A percentile compares a stretch with the other conserved stretches of the same genome.
These are phyloP conservation scores for Myxocyprinus asiaticus DNA, from an alignment of 2,113 vertebrate genomes.

Conservation along the genomic window DNA sequence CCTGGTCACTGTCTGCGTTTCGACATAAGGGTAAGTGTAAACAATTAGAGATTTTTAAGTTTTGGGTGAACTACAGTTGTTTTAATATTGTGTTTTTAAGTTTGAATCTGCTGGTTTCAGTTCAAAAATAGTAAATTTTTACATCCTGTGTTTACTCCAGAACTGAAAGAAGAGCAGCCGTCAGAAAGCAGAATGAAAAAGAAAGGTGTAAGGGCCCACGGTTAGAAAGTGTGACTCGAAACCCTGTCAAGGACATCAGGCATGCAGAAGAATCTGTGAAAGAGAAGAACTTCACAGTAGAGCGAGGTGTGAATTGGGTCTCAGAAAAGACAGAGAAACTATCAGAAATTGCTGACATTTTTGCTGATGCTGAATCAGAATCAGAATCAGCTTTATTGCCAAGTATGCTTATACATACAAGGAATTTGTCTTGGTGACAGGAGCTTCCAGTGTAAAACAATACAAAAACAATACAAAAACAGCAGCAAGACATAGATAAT, in stretches of 20 bases:
- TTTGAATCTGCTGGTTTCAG: background rate
- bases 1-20: too few relatives aligned
- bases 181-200: conserved; percentile 11
- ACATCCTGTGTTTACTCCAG: conserved; percentile 29
- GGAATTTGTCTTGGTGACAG: too few relatives aligned
- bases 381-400: too few relatives aligned
- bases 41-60: too few relatives aligned
- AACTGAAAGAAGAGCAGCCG: conserved; percentile 31
- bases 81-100: too few relatives aligned
- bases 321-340: conserved; percentile 57
- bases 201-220: conserved; percentile 26
- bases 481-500: too few relatives aligned
- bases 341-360: conserved; percentile 64
- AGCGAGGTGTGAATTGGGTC: conserved; percentile 24
- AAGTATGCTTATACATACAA: too few relatives aligned
- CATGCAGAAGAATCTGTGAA: background rate
- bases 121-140: background rate
- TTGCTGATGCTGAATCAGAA: conserved; percentile 67
- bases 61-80: too few relatives aligned
- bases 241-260: conserved; percentile 34
- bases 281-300: conserved; percentile 48
- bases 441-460: too few relatives aligned
- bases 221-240: conserved; percentile 32
- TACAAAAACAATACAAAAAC: too few relatives aligned
- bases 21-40: too few relatives aligned